Evolutionary conservation across 2,797 vertebrate genomes (phyloP).

Genomic region (Peromyscus eremicus): DNA sequence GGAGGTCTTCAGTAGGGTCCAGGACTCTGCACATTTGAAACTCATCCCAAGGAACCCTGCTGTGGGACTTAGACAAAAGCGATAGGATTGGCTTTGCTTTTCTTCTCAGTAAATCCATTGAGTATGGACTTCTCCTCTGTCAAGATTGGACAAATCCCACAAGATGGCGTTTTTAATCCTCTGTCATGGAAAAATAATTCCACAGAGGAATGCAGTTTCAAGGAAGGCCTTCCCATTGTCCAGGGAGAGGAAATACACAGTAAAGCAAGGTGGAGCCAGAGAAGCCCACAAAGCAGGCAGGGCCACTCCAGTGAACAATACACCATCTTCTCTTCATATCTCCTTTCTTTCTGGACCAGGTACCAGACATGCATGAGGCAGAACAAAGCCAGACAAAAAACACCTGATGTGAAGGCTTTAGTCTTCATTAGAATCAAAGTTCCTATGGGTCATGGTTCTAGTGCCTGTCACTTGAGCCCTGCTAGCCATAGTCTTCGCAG

Average conservation of each 20-base stretch:
- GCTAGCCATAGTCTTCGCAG: not conserved
- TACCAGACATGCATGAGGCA: not conserved
- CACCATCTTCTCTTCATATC: no score
- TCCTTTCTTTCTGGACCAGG: not conserved
- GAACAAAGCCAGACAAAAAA: slow-evolving; percentile 6
- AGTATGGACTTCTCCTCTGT: not conserved
- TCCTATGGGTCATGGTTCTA: not conserved
- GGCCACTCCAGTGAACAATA: not conserved
- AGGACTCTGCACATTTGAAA: not conserved
- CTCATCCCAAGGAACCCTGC: not conserved
- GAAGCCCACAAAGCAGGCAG: not conserved
- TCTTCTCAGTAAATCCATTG: not conserved
- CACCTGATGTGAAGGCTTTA: not conserved
- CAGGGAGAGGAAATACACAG: not conserved
- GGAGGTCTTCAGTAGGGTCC: not conserved
- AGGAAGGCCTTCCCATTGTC: not conserved
- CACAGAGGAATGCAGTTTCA: not conserved
- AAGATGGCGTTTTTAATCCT: not conserved
- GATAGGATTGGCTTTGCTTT: not conserved
- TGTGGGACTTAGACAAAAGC: not conserved
- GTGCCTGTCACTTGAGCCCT: not conserved
- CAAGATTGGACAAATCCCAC: not conserved
- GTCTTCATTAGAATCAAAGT: not conserved
- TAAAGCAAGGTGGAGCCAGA: not conserved
- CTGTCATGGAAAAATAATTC: not conserved